Percentiles rank a stretch among this genome's conserved stretches.
Conservation (phyloP, 2,113 vertebrate species). For the Hippocampus guttulatus region DNA sequence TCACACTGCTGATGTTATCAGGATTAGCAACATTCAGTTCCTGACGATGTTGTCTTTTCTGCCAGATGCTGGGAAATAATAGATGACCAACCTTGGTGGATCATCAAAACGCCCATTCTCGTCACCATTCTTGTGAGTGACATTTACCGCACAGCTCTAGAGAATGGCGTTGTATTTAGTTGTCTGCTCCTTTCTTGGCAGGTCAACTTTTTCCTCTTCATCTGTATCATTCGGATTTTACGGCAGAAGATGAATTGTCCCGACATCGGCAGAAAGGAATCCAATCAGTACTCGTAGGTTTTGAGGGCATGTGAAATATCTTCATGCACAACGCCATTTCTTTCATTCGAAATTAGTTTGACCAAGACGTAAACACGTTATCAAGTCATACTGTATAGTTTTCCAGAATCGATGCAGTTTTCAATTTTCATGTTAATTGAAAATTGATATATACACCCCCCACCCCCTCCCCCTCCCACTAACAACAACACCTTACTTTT, state of each 20-base stretch:
- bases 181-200: slow-evolving; percentile 44
- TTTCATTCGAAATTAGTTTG: background rate
- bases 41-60: background rate
- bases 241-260: slow-evolving; percentile 92
- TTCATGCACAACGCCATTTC: background rate
- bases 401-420: background rate
- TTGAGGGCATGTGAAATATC: slow-evolving; percentile 9
- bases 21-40: background rate
- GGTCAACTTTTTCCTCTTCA: slow-evolving; percentile 91
- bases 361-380: background rate
- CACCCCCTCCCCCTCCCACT: too few relatives aligned
- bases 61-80: slow-evolving; percentile 90
- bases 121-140: slow-evolving; percentile 85
- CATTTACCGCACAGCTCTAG: background rate
- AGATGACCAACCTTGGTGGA: slow-evolving; percentile 84
- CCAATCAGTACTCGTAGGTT: slow-evolving; percentile 90
- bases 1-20: background rate
- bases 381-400: background rate
- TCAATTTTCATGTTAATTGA: too few relatives aligned
- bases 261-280: slow-evolving; percentile 84
- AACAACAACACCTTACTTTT: background rate
- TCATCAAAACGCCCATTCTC: slow-evolving; percentile 89
- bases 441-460: too few relatives aligned
- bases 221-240: slow-evolving; percentile 91
- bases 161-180: slow-evolving; percentile 8